phyloP scores from a whole-genome alignment of 2,888 invertebrate species.

The Papilio gigon region DNA sequence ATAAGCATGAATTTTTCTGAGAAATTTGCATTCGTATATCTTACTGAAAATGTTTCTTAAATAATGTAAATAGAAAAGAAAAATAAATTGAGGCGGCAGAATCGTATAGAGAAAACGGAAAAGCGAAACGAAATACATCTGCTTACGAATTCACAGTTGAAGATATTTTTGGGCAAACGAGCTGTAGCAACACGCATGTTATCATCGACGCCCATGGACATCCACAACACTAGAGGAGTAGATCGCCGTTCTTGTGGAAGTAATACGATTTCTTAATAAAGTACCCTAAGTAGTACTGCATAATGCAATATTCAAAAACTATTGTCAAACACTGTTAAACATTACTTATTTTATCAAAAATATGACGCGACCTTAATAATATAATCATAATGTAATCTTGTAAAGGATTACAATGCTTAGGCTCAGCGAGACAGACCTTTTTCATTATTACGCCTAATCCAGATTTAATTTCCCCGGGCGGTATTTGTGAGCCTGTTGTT shows the following conservation, averaged over 20 bases:
- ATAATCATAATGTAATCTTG: background rate
- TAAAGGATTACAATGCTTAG: constrained; percentile 33
- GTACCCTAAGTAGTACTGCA: too few relatives aligned
- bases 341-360: background rate
- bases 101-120: too few relatives aligned
- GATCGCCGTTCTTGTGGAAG: too few relatives aligned
- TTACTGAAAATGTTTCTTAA: constrained; percentile 51
- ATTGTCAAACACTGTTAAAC: too few relatives aligned
- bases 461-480: constrained; percentile 28
- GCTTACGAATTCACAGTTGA: too few relatives aligned
- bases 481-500: constrained; percentile 20
- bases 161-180: too few relatives aligned
- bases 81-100: background rate
- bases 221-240: too few relatives aligned
- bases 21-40: constrained; percentile 67
- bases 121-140: too few relatives aligned
- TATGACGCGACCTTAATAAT: background rate
- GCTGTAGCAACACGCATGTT: too few relatives aligned
- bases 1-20: constrained; percentile 69
- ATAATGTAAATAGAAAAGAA: constrained; percentile 47
- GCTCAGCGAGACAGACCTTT: constrained; percentile 35
- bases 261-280: too few relatives aligned
- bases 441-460: constrained; percentile 39
- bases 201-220: too few relatives aligned
- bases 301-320: too few relatives aligned